phyloP scores from a whole-genome alignment of 2,797 vertebrate species.

The Toxotes lorentzi region DNA sequence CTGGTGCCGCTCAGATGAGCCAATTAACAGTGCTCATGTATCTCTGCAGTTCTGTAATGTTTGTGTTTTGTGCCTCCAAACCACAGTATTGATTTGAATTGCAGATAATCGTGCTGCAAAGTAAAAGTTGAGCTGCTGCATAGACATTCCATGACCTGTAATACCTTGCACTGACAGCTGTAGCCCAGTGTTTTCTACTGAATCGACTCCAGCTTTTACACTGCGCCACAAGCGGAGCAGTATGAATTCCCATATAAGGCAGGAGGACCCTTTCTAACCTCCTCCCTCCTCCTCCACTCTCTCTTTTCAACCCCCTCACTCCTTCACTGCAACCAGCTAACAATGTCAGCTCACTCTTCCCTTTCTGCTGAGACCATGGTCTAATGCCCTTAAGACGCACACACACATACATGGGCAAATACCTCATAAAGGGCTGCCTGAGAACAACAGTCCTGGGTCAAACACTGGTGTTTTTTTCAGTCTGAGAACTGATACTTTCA shows the following conservation, averaged over 20 bases:
- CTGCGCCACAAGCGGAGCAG: slow-evolving; percentile 74
- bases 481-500: slow-evolving; percentile 18
- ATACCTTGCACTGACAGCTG: slow-evolving; percentile 38
- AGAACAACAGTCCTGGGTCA: slow-evolving; percentile 31
- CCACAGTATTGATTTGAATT: slow-evolving; percentile 46
- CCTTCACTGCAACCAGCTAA: slow-evolving; percentile 62
- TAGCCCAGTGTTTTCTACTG: slow-evolving; percentile 55
- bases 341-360: slow-evolving; percentile 56
- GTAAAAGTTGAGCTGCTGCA: slow-evolving; percentile 40
- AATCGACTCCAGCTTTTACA: slow-evolving; percentile 69
- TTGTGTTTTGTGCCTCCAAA: slow-evolving; percentile 32
- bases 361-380: slow-evolving; percentile 47
- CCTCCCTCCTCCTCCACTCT: slow-evolving; percentile 59
- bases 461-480: slow-evolving; percentile 2
- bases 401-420: slow-evolving; percentile 19
- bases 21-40: background rate
- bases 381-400: slow-evolving; percentile 45
- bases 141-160: slow-evolving; percentile 46
- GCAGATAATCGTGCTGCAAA: slow-evolving; percentile 39
- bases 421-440: slow-evolving; percentile 10
- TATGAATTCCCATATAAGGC: slow-evolving; percentile 86
- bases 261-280: slow-evolving; percentile 75
- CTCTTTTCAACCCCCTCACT: slow-evolving; percentile 63
- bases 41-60: slow-evolving; percentile 30
- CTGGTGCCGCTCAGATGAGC: slow-evolving; percentile 16